A percentile compares a stretch with the other conserved stretches of the same genome.
Conservation (phyloP, 2,797 vertebrate genomes). For the Lithobates sylvaticus region DNA sequence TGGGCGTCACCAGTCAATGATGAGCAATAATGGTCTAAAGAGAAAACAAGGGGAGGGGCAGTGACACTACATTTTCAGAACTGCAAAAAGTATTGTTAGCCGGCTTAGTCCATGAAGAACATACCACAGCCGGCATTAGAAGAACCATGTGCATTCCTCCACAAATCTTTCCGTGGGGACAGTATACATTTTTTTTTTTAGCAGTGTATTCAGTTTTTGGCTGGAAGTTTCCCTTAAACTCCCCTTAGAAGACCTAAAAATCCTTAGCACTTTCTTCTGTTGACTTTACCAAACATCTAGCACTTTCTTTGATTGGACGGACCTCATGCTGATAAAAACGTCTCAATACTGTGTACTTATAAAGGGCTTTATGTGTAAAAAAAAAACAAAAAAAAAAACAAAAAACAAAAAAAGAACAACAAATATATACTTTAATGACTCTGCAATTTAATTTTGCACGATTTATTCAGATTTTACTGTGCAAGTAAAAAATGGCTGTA, state of each 20-base stretch:
- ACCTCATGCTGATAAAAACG: background rate
- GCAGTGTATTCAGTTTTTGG: background rate
- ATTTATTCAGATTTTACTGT: background rate
- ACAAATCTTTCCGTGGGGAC: too few relatives aligned
- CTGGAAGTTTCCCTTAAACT: background rate
- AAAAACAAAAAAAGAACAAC: too few relatives aligned
- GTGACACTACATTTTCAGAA: too few relatives aligned
- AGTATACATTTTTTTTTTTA: background rate
- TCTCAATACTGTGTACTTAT: background rate
- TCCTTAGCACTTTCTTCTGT: background rate
- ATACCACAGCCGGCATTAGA: background rate
- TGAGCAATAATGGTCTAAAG: too few relatives aligned
- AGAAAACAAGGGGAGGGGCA: too few relatives aligned
- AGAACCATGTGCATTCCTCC: too few relatives aligned
- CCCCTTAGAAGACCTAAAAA: background rate
- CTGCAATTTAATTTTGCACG: background rate
- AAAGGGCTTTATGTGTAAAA: background rate
- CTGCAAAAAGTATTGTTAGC: background rate
- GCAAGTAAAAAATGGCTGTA: background rate
- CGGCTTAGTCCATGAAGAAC: background rate
- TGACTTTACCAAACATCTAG: too few relatives aligned
- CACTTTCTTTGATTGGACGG: background rate
- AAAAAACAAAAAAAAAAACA: background rate
- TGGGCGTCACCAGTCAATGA: background rate
- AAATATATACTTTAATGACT: background rate